phyloP scores from a whole-genome alignment of 2,888 invertebrate genomes.

The Leucoma salicis region DNA sequence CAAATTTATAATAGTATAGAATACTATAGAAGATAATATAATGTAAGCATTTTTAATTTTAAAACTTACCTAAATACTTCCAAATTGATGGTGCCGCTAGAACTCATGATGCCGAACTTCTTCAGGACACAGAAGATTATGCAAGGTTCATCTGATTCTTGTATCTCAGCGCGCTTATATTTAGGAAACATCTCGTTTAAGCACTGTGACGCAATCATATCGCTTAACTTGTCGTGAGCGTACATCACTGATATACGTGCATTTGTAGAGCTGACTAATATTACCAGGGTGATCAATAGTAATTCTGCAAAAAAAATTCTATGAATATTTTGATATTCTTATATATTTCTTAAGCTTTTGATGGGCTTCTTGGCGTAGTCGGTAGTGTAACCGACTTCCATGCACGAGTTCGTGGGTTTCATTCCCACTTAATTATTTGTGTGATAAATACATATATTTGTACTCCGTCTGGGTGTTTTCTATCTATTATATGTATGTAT shows the following conservation, averaged over 20 bases:
- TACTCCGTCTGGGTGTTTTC: no score
- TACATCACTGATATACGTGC: conserved; percentile 71
- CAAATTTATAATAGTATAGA: no score
- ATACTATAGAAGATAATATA: no score
- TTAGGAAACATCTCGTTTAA: conserved; percentile 68
- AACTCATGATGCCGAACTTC: conserved; percentile 68
- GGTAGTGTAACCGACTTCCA: no score
- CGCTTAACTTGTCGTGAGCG: conserved; percentile 65
- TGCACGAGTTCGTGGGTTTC: no score
- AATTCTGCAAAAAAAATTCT: conserved; percentile 26
- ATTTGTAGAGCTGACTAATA: conserved; percentile 31
- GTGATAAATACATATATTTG: no score
- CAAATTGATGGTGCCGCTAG: conserved; percentile 60
- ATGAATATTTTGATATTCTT: no score
- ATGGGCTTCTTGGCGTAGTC: no score
- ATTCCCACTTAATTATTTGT: no score
- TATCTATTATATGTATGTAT: no score
- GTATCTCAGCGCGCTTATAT: conserved; percentile 51
- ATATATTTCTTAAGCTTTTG: no score
- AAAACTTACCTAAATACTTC: conserved; percentile 61
- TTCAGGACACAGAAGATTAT: conserved; percentile 71
- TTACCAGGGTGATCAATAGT: conserved; percentile 25
- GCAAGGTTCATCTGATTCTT: conserved; percentile 70
- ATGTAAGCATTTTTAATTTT: no score
- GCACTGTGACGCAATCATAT: conserved; percentile 61